Evolutionary conservation across 2,797 vertebrate genomes (phyloP).

Genomic region (Eremophila alpestris): DNA sequence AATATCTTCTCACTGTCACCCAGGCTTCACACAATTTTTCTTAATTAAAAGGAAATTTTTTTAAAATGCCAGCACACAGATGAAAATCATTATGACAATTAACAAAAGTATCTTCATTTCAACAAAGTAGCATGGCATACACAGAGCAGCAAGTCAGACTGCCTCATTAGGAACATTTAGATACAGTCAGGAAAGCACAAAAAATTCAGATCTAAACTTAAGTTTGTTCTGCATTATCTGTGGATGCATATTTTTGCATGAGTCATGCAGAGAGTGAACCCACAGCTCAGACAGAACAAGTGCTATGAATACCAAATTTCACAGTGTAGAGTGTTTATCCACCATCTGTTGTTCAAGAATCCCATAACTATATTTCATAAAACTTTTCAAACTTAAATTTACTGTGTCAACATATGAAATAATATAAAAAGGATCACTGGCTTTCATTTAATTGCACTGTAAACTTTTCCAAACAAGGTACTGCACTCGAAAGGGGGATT

Average conservation of each 20-base stretch:
- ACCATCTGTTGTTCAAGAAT: conserved; percentile 58
- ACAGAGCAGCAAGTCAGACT: not conserved
- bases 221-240: conserved; percentile 14
- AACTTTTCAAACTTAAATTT: conserved; percentile 28
- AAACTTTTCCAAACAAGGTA: not conserved
- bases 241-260: not conserved
- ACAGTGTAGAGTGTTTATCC: not conserved
- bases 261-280: conserved; percentile 38
- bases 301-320: conserved; percentile 29
- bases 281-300: conserved; percentile 30
- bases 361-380: not conserved
- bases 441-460: not conserved
- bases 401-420: not conserved
- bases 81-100: not conserved
- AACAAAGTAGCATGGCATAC: not conserved
- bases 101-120: not conserved
- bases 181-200: not conserved
- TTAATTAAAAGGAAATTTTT: not conserved
- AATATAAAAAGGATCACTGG: not conserved
- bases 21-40: not conserved
- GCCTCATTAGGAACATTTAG: not conserved
- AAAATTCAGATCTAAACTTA: not conserved
- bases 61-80: not conserved
- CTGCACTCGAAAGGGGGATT: not conserved
- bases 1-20: not conserved